A percentile compares a stretch with the other conserved stretches of the same genome.
Conservation (phyloP, 2,888 invertebrate genomes). For the Acanthoscelides obtectus region DNA sequence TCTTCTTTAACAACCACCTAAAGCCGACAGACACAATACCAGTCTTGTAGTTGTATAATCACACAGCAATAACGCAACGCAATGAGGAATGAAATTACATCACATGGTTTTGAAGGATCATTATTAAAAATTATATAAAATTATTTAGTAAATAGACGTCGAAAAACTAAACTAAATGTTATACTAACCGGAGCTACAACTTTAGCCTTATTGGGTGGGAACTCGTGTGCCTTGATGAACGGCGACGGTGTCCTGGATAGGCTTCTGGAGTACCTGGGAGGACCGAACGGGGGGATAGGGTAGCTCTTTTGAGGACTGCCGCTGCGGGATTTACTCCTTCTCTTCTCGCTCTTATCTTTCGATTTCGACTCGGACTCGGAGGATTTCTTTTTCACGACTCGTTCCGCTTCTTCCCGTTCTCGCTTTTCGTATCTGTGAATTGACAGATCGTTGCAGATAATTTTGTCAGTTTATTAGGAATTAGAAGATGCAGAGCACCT, state of each 20-base stretch:
- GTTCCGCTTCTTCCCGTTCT: conserved; percentile 27
- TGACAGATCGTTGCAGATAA: conserved; percentile 2
- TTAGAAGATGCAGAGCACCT: too few relatives aligned
- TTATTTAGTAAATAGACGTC: too few relatives aligned
- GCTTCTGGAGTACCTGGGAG: conserved; percentile 63
- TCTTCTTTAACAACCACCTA: conserved; percentile 43
- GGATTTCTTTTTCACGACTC: conserved; percentile 23
- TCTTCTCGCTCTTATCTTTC: conserved; percentile 35
- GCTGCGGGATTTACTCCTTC: conserved; percentile 42
- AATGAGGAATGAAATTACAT: too few relatives aligned
- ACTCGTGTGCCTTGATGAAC: conserved; percentile 67
- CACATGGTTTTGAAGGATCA: too few relatives aligned
- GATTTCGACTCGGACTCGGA: conserved; percentile 27
- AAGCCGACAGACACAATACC: neutral
- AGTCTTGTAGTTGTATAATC: too few relatives aligned
- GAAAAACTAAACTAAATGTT: too few relatives aligned
- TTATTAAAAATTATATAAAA: too few relatives aligned
- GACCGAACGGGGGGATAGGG: conserved; percentile 45
- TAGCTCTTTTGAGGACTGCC: conserved; percentile 37
- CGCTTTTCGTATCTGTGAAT: conserved; percentile 21
- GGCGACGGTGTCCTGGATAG: conserved; percentile 84
- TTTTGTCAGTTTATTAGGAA: neutral
- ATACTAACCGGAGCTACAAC: conserved; percentile 11
- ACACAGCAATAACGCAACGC: too few relatives aligned
- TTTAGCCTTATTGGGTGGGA: conserved; percentile 49